Conservation (phyloP, 2,888 invertebrate species). For the Mesorhabditis belari region DNA sequence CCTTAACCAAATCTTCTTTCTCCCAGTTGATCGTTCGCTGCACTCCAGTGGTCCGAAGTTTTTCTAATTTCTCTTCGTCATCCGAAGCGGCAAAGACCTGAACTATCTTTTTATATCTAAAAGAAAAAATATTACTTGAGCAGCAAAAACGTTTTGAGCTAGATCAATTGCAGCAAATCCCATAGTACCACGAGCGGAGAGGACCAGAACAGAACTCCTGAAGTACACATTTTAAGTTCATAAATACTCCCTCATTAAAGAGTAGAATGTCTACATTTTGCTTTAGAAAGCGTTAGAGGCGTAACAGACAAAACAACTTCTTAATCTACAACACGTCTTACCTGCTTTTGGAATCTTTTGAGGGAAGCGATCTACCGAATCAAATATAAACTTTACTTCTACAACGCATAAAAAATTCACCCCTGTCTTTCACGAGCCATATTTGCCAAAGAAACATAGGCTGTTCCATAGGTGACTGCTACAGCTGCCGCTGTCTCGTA, state of each 20-base stretch:
- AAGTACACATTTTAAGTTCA: too few relatives aligned
- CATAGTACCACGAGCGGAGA: slow-evolving; percentile 65
- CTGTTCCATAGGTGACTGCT: slow-evolving; percentile 64
- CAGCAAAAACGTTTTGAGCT: slow-evolving; percentile 65
- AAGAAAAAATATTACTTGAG: slow-evolving; percentile 58
- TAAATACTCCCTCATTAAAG: too few relatives aligned
- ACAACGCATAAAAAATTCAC: slow-evolving; percentile 26
- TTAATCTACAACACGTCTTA: too few relatives aligned
- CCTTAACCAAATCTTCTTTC: background rate
- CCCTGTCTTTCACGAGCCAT: slow-evolving; percentile 55
- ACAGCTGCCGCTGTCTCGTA: slow-evolving; percentile 62
- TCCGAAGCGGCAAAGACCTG: slow-evolving; percentile 69
- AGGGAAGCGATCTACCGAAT: too few relatives aligned
- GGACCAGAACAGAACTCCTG: slow-evolving; percentile 64
- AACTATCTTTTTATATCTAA: slow-evolving; percentile 8
- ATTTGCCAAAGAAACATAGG: slow-evolving; percentile 64
- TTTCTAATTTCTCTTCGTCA: slow-evolving; percentile 62
- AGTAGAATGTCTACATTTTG: too few relatives aligned
- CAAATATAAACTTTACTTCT: too few relatives aligned
- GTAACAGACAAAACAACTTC: too few relatives aligned
- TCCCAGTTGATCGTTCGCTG: slow-evolving; percentile 62
- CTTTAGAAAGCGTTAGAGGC: too few relatives aligned
- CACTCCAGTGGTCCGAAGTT: slow-evolving; percentile 64
- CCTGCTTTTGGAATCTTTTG: too few relatives aligned
- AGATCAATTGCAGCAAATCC: slow-evolving; percentile 67